Evolutionary conservation across 2,113 vertebrate genomes (phyloP), one percentile per base, ranked within the genome.

Genomic region (Colius striatus): DNA sequence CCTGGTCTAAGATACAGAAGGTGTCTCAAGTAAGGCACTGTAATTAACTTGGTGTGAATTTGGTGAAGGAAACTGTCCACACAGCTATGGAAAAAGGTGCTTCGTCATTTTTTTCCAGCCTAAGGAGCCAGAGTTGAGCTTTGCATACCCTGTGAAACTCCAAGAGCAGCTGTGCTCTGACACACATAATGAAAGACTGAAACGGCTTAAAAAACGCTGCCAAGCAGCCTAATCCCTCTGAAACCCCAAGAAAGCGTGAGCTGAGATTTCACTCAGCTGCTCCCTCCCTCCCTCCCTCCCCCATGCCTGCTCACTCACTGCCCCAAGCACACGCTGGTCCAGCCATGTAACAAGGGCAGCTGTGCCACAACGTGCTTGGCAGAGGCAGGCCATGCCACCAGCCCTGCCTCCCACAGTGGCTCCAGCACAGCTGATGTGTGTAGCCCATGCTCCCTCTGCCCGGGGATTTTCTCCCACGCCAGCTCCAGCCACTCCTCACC

Each of bases 361-460:
- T 43, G 57, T 17, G 9, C n/a, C 27, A 20, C 5, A 1, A 34
- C 4, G 23, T 1, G 2, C 75, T 6, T 1, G 3, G 62, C 74
- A 53, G 36, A 21, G 53, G n/a, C 2, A 3, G n/a, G 62, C 71
- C 34, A 18, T 0, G 11, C 63, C 15, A n/a, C 57, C 61, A 4
- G n/a, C 54, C 3, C 22, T 10, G 9, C 27, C 38, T 32, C 25
- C 2, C 1, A 32, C 47, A 29, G 72, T 15, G 0, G 7, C 27
- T 45, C n/a, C 63, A 2, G 45, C 78, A 51, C 75, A 26, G 17
- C 26, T 3, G 0, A 12, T 1, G 0, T 2, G 5, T 0, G 30
- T 13, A 0, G 23, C 10, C 26, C 45, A 65, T 1, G 5, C 9
- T 81, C 48, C 50, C 47, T 22, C 8, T 23, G 57, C 0, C 0